Evolutionary conservation across 2,888 invertebrate species (phyloP).

Genomic region (Griposia aprilina): DNA sequence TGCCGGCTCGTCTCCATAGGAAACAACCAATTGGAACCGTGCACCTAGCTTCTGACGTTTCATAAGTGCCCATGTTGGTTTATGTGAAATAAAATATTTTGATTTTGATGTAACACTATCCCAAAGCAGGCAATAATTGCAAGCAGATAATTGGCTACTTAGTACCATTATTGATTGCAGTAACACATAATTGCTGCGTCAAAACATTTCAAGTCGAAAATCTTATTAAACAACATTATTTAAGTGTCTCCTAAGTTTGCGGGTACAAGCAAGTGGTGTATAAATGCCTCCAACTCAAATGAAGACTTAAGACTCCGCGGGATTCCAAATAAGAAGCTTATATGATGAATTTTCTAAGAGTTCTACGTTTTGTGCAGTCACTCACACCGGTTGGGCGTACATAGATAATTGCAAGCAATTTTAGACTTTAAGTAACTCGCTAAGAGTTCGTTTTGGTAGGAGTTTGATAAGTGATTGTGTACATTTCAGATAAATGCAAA

Average conservation of each 20-base stretch:
- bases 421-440: neutral
- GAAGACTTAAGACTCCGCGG: constrained; percentile 66
- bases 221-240: constrained; percentile 29
- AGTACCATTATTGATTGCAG: too few relatives aligned
- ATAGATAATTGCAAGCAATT: constrained; percentile 30
- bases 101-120: neutral
- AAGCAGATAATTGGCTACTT: neutral
- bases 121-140: too few relatives aligned
- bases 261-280: constrained; percentile 37
- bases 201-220: constrained; percentile 22
- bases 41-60: too few relatives aligned
- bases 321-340: constrained; percentile 74
- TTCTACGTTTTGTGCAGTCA: constrained; percentile 62
- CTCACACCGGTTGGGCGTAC: constrained; percentile 43
- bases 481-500: constrained; percentile 3
- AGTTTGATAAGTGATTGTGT: constrained; percentile 2
- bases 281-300: constrained; percentile 68
- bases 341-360: constrained; percentile 76
- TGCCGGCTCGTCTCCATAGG: too few relatives aligned
- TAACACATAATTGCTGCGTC: neutral
- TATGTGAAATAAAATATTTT: too few relatives aligned
- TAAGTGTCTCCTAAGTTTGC: constrained; percentile 28
- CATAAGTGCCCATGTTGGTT: too few relatives aligned
- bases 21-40: too few relatives aligned
- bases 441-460: neutral